These are phyloP conservation scores for Bombus waltoni DNA, from an alignment of 1,140 invertebrate genomes.

Conservation along the genomic window DNA sequence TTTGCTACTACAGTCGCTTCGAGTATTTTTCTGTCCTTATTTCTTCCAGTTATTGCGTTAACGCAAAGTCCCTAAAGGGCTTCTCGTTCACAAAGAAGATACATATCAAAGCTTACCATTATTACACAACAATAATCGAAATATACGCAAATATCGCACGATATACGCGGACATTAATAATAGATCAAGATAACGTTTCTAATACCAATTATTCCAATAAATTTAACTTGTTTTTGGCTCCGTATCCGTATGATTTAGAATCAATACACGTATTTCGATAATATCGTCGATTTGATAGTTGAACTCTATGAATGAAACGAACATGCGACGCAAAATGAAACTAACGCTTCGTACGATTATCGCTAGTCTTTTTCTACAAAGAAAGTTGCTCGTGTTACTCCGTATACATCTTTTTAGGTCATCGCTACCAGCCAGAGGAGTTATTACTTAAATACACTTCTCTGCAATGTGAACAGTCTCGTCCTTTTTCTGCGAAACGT, in stretches of 20 bases:
- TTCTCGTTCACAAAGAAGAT: neutral
- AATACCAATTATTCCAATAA: neutral
- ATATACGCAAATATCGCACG: too few relatives aligned
- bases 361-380: neutral
- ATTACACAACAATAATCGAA: too few relatives aligned
- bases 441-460: conserved; percentile 8
- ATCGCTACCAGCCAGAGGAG: conserved; percentile 2
- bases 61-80: neutral
- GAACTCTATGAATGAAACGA: neutral
- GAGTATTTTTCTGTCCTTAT: neutral
- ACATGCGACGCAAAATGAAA: neutral
- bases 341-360: neutral
- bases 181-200: neutral
- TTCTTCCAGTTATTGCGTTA: conserved; percentile 2
- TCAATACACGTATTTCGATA: neutral
- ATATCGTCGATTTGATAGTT: neutral
- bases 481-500: neutral
- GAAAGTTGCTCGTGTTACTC: neutral
- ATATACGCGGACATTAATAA: too few relatives aligned
- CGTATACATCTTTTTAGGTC: conserved; percentile 27
- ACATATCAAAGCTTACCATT: neutral
- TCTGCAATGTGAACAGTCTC: neutral
- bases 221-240: neutral
- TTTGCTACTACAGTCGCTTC: conserved; percentile 1
- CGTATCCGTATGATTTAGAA: neutral